phyloP scores from a whole-genome alignment of 2,797 vertebrate species.

The Cossypha dichroa region DNA sequence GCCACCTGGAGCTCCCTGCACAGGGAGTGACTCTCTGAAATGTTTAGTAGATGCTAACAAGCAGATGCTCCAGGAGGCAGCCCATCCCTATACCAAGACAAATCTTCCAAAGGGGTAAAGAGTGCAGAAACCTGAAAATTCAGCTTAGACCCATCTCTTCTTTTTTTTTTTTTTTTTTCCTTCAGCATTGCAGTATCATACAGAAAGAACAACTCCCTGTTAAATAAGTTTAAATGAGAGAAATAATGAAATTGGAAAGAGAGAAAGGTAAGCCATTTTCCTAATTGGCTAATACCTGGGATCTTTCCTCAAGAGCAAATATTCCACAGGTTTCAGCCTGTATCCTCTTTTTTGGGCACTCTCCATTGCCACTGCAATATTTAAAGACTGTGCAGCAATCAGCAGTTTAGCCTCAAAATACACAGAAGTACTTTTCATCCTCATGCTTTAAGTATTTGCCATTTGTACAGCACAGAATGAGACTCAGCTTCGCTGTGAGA shows the following conservation, averaged over 20 bases:
- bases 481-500: neutral
- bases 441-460: neutral
- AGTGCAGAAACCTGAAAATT: neutral
- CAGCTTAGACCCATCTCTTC: neutral
- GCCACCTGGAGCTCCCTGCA: neutral
- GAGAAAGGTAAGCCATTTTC: neutral
- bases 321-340: neutral
- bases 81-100: neutral
- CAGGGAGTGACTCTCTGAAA: neutral
- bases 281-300: neutral
- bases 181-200: neutral
- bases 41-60: neutral
- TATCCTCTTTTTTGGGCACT: neutral
- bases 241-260: neutral
- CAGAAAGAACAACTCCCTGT: neutral
- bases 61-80: neutral
- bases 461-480: neutral
- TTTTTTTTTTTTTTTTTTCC: neutral
- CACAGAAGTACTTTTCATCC: neutral
- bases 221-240: neutral
- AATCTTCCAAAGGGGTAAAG: neutral
- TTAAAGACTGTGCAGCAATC: neutral
- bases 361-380: neutral
- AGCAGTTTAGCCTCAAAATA: neutral
- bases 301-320: neutral